Evolutionary conservation across 2,113 vertebrate species (phyloP).

Genomic region (Plestiodon gilberti): DNA sequence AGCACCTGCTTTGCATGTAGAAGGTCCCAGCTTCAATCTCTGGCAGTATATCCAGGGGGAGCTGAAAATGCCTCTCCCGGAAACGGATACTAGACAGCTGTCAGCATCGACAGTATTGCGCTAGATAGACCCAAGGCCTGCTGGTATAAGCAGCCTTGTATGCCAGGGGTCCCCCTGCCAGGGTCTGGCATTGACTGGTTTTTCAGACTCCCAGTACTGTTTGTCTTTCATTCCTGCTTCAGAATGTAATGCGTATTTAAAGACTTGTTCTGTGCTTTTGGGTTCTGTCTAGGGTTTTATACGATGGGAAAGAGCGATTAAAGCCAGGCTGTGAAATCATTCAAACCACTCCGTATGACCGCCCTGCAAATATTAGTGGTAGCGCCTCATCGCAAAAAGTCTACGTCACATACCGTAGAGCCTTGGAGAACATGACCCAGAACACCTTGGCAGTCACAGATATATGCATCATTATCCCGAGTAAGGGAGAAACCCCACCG

Average conservation of each 20-base stretch:
- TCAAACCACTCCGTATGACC: constrained; percentile 91
- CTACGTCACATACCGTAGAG: constrained; percentile 94
- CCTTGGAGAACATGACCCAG: constrained; percentile 88
- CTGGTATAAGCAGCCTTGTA: background rate
- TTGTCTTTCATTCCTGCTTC: background rate
- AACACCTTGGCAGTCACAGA: constrained; percentile 94
- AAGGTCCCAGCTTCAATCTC: too few relatives aligned
- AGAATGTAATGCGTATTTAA: background rate
- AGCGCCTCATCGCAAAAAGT: constrained; percentile 92
- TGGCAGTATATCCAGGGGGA: too few relatives aligned
- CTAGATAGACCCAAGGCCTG: too few relatives aligned
- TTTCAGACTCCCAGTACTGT: background rate
- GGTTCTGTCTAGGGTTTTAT: constrained; percentile 84
- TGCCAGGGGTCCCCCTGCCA: background rate
- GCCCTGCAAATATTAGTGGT: constrained; percentile 91
- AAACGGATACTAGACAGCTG: too few relatives aligned
- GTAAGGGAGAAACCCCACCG: constrained; percentile 95
- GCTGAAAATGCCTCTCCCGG: too few relatives aligned
- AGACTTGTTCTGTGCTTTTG: constrained; percentile 16
- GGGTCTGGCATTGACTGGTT: background rate
- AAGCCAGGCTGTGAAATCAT: constrained; percentile 96
- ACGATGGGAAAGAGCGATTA: constrained; percentile 96
- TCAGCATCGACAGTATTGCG: too few relatives aligned
- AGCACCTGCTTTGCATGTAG: too few relatives aligned
- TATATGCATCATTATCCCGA: constrained; percentile 94